A percentile compares a stretch with the other conserved stretches of the same genome.
phyloP scores from a whole-genome alignment of 2,888 invertebrate species.

The Orchesellides sinensis region DNA sequence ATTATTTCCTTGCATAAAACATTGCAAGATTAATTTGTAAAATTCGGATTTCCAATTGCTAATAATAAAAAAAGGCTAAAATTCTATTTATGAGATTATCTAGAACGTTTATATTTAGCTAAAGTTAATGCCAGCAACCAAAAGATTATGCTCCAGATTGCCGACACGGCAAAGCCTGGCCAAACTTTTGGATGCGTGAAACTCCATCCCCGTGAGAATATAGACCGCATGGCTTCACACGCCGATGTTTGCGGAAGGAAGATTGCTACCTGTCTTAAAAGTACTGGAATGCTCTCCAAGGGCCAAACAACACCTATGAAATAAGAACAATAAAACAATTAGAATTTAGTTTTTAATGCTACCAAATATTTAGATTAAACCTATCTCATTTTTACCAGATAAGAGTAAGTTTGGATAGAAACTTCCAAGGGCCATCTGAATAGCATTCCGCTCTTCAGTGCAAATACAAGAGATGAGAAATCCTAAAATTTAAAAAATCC shows the following conservation, averaged over 20 bases:
- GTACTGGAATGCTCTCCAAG: conserved; percentile 94
- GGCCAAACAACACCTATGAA: conserved; percentile 95
- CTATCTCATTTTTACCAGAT: conserved; percentile 81
- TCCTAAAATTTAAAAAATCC: conserved; percentile 79
- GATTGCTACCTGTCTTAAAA: conserved; percentile 81
- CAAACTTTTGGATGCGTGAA: conserved; percentile 77
- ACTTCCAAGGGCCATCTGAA: conserved; percentile 93
- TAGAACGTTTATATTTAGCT: conserved; percentile 66
- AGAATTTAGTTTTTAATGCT: not conserved
- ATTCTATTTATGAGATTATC: no score
- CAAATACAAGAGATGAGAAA: conserved; percentile 95
- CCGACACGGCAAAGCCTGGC: conserved; percentile 76
- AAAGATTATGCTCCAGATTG: conserved; percentile 74
- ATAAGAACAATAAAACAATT: conserved; percentile 31
- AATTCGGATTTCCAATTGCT: no score
- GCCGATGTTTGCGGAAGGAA: conserved; percentile 78
- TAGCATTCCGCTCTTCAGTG: conserved; percentile 94
- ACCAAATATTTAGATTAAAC: not conserved
- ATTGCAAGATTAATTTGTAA: no score
- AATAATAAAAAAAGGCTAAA: no score
- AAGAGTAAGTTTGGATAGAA: conserved; percentile 95
- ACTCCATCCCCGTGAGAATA: conserved; percentile 77
- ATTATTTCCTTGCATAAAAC: no score
- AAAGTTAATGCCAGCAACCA: conserved; percentile 74
- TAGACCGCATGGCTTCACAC: conserved; percentile 78